Conservation (phyloP, 2,888 invertebrate genomes). For the Meiosimyza platycephala region DNA sequence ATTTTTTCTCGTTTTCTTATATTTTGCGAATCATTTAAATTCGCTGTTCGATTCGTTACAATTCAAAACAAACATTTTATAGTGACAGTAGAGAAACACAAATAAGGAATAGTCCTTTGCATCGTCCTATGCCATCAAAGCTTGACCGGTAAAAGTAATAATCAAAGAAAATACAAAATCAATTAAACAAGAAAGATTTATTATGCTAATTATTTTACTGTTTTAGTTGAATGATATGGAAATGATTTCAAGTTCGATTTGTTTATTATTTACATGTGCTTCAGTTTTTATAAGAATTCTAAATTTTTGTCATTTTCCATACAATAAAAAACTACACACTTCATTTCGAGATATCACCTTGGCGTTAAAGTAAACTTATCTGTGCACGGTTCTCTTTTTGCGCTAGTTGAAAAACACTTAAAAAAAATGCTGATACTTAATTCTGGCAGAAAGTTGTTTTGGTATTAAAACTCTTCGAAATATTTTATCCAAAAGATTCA, state of each 20-base stretch:
- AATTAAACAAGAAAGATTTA: slow-evolving; percentile 11
- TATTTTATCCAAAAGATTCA: neutral
- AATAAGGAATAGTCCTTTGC: slow-evolving; percentile 65
- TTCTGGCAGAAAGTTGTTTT: too few species aligned
- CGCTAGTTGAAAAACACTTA: too few species aligned
- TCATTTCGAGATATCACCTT: too few species aligned
- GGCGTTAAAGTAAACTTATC: too few species aligned
- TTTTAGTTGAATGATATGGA: neutral
- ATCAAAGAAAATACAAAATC: slow-evolving; percentile 40
- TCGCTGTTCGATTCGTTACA: slow-evolving; percentile 31
- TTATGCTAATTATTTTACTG: too few species aligned
- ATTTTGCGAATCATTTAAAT: slow-evolving; percentile 34
- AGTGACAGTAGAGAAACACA: slow-evolving; percentile 59
- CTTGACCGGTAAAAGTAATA: slow-evolving; percentile 67
- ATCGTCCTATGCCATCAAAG: slow-evolving; percentile 67
- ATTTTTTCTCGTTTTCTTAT: slow-evolving; percentile 41
- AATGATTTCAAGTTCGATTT: neutral
- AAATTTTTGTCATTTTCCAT: too few species aligned
- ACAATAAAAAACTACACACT: too few species aligned
- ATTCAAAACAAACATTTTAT: slow-evolving; percentile 51
- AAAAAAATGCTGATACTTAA: too few species aligned
- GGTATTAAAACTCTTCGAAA: neutral
- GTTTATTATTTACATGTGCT: too few species aligned
- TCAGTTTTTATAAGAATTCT: too few species aligned
- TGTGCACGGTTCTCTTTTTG: too few species aligned